A percentile compares a stretch with the other conserved stretches of the same genome.
Conservation (phyloP, 2,113 vertebrate species). For the Mesembrinibis cayennensis region DNA sequence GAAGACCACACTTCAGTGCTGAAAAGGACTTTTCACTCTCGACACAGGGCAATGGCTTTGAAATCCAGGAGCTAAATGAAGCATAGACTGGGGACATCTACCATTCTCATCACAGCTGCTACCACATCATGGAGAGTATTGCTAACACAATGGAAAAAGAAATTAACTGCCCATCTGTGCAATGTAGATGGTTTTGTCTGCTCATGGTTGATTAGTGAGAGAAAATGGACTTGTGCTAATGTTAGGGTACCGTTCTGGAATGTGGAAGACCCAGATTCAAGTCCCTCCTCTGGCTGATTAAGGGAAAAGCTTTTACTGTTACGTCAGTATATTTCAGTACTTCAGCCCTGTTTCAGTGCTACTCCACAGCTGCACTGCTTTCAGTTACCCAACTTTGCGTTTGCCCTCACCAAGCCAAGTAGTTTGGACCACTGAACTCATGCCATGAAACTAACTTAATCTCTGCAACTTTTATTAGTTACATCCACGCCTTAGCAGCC, state of each 20-base stretch:
- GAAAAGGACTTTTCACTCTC: slow-evolving; percentile 29
- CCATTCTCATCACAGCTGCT: slow-evolving; percentile 65
- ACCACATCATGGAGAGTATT: slow-evolving; percentile 25
- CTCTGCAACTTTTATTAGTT: neutral
- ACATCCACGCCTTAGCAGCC: neutral
- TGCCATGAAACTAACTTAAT: neutral
- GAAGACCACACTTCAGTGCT: neutral
- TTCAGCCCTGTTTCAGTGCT: neutral
- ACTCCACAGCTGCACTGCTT: neutral
- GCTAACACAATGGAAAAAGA: slow-evolving; percentile 45
- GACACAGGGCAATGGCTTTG: neutral
- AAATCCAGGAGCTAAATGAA: slow-evolving; percentile 64
- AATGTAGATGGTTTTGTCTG: slow-evolving; percentile 12
- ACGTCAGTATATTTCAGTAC: neutral
- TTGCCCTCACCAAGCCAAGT: neutral
- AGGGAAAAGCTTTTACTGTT: neutral
- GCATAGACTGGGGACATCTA: slow-evolving; percentile 45
- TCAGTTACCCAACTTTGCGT: neutral
- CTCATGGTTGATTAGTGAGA: slow-evolving; percentile 38
- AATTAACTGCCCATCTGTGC: slow-evolving; percentile 62
- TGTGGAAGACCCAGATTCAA: neutral
- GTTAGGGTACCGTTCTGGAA: neutral
- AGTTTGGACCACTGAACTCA: neutral
- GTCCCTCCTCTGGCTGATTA: neutral
- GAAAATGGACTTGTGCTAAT: neutral